Evolutionary conservation across 2,888 invertebrate species (phyloP), one percentile per base, ranked within the genome.

Genomic region (Orgyia antiqua): DNA sequence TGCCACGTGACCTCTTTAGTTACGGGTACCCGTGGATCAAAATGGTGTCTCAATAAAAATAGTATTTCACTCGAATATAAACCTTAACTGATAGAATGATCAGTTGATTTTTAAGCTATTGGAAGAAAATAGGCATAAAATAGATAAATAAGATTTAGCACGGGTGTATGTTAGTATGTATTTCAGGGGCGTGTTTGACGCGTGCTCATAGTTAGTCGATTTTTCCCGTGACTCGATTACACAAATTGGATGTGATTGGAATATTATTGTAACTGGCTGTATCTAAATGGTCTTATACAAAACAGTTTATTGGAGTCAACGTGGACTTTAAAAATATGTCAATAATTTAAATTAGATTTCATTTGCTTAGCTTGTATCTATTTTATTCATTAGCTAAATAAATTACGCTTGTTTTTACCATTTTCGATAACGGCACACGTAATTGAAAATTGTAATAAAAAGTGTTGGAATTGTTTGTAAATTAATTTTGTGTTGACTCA

Each of bases 141-240:
- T 74, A 68, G 68, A 73, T 74, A 76, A 76, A 76, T 72, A 74
- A 64, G 60, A 74, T 70, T 66, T 56, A 63, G 51, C 65, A 59
- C 54, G 64, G 60, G 68, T 66, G 63, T 66, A 46, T 58, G 66
- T 68, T 69, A 58, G 64, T 58, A 66, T 68, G 63, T 75, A 84
- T 79, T 65, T 58, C 46, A 44, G 59, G 77, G 84, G 84, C 83
- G 84, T 70, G 62, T 44, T 27, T 33, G 59, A 26, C 80, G 72
- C 79, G 84, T 79, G 84, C 28, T 58, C 43, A 49, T 67, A 49
- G 74, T 84, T 83, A 77, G 55, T 26, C 24, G 25, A 50, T 33
- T 47, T 64, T 78, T 80, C 79, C 84, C 84, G 80, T 83, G 82
- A 79, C 73, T 50, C 51, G 49, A 69, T 69, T 70, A 56, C 31